These are phyloP conservation scores for Pholis gunnellus DNA, from an alignment of 2,113 vertebrate species.

Conservation along the genomic window DNA sequence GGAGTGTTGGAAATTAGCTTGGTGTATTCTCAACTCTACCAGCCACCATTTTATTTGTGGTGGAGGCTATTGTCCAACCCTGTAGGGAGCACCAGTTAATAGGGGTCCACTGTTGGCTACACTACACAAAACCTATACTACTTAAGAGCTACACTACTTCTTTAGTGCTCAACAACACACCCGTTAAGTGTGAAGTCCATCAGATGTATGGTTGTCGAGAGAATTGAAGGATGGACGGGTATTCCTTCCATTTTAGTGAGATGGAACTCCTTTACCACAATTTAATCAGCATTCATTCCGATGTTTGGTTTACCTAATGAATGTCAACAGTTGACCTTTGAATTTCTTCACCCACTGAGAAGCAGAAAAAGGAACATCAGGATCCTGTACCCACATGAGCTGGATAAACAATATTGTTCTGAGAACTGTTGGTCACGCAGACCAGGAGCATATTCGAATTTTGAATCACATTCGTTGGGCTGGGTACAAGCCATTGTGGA, in stretches of 20 bases:
- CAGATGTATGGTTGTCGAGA: neutral
- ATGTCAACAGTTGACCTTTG: neutral
- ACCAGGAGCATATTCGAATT: slow-evolving; percentile 1
- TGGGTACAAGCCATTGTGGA: neutral
- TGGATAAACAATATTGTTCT: neutral
- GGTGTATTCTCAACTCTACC: neutral
- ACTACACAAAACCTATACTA: neutral
- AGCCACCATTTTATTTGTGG: neutral
- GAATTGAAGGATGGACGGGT: neutral
- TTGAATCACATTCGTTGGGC: neutral
- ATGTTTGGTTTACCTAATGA: neutral
- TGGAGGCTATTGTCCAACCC: neutral
- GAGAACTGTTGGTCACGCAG: neutral
- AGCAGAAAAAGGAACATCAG: neutral
- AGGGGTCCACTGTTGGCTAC: neutral
- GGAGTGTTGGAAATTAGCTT: neutral
- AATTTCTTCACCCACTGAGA: neutral
- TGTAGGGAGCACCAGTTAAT: neutral
- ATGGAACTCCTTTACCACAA: neutral
- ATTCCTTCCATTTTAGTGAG: neutral
- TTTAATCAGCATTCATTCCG: neutral
- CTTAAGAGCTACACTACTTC: neutral
- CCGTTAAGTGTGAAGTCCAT: neutral
- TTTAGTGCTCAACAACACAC: neutral
- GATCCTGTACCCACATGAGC: neutral